Evolutionary conservation across 1,140 invertebrate genomes (phyloP).

Genomic region (Musca domestica): DNA sequence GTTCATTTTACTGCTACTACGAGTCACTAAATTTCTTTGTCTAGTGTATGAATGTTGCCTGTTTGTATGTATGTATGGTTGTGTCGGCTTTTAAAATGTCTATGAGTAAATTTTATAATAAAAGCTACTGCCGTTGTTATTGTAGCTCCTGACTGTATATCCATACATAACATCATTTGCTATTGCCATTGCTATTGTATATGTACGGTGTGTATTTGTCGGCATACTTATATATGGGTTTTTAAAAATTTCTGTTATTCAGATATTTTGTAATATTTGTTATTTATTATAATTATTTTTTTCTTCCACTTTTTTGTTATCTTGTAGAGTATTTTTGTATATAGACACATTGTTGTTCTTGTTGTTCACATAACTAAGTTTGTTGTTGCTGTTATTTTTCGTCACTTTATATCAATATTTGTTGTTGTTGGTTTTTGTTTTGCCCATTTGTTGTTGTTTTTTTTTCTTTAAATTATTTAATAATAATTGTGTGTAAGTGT

Average conservation of each 20-base stretch:
- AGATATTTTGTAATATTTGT: background rate
- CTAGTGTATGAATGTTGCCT: slow-evolving; percentile 1
- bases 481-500: background rate
- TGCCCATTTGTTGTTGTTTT: background rate
- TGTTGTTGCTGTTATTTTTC: background rate
- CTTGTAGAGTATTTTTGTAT: background rate
- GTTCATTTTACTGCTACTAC: background rate
- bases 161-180: background rate
- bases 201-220: slow-evolving; percentile 10
- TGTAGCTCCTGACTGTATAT: background rate
- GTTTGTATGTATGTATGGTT: background rate
- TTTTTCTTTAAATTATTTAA: slow-evolving; percentile 1
- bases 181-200: background rate
- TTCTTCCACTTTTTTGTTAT: background rate
- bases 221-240: slow-evolving; percentile 2
- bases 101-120: background rate
- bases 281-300: slow-evolving; percentile 13
- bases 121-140: background rate
- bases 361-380: background rate
- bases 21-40: background rate
- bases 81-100: slow-evolving; percentile 1
- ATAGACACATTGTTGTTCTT: slow-evolving; percentile 9
- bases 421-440: background rate
- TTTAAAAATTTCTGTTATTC: slow-evolving; percentile 18
- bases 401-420: slow-evolving; percentile 1